A percentile compares a stretch with the other conserved stretches of the same genome.
Evolutionary conservation across 2,888 invertebrate genomes (phyloP).

Genomic region (Aphelenchoides bicaudatus): DNA sequence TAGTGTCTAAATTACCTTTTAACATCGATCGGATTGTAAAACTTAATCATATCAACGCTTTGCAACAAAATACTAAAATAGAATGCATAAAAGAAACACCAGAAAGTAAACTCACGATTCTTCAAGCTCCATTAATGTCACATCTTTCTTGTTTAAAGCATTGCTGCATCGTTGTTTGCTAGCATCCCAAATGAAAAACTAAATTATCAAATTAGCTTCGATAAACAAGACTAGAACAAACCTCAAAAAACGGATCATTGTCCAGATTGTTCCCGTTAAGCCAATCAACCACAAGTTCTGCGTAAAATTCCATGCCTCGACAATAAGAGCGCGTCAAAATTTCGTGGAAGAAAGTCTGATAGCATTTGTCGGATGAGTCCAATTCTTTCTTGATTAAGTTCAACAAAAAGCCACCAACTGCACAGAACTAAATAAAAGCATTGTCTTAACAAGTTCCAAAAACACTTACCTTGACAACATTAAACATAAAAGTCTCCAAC

Average conservation of each 20-base stretch:
- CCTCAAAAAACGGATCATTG: slow-evolving; percentile 7
- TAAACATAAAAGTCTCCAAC: too few relatives aligned
- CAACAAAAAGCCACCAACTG: slow-evolving; percentile 8
- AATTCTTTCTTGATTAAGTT: slow-evolving; percentile 3
- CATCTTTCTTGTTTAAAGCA: neutral
- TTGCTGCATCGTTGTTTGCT: neutral
- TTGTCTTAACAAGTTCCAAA: too few relatives aligned
- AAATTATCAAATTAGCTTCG: neutral
- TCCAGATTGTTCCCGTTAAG: neutral
- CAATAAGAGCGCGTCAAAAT: neutral
- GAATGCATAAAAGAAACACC: neutral
- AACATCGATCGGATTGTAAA: neutral
- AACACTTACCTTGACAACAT: too few relatives aligned
- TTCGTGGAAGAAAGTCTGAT: neutral
- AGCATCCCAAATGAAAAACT: slow-evolving; percentile 12
- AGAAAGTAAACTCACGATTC: slow-evolving; percentile 2
- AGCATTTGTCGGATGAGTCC: too few relatives aligned
- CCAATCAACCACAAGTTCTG: neutral
- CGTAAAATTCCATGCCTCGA: slow-evolving; percentile 3
- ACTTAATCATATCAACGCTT: slow-evolving; percentile 5
- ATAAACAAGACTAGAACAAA: neutral
- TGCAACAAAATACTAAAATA: neutral
- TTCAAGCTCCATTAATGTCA: neutral
- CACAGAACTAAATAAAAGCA: neutral
- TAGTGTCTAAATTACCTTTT: neutral